Evolutionary conservation across 2,888 invertebrate species (phyloP).

Genomic region (Macaria notata): DNA sequence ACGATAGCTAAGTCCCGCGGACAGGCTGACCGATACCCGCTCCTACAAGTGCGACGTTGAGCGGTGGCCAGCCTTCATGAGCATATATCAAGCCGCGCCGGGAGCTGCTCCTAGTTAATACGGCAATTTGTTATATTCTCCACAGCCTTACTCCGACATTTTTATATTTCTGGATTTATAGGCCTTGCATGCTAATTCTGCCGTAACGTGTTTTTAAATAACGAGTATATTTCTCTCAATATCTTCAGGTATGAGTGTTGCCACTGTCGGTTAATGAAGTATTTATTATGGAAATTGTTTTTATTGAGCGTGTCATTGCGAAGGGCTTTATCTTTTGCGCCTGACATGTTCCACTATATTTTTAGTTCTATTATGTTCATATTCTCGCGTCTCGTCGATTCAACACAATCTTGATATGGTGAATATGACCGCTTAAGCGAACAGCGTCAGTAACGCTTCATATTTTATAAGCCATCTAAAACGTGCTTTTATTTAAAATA

Average conservation of each 20-base stretch:
- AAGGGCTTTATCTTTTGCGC: background rate
- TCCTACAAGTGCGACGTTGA: conserved; percentile 46
- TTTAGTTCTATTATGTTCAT: too few species aligned
- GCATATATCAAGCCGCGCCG: conserved; percentile 34
- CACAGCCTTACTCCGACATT: conserved; percentile 3
- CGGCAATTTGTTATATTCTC: conserved; percentile 26
- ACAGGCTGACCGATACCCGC: conserved; percentile 31
- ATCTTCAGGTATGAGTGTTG: background rate
- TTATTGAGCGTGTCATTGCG: conserved; percentile 1
- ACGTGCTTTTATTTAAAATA: too few species aligned
- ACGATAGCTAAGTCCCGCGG: conserved; percentile 31
- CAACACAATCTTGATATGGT: too few species aligned
- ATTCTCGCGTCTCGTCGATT: too few species aligned
- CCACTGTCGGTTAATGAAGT: background rate
- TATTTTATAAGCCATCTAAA: too few species aligned
- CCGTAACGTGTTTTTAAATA: conserved; percentile 4
- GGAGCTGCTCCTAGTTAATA: conserved; percentile 34
- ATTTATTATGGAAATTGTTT: conserved; percentile 1
- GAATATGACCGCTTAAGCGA: too few species aligned
- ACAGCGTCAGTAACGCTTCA: too few species aligned
- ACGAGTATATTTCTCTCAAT: conserved; percentile 2
- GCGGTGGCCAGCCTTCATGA: conserved; percentile 29
- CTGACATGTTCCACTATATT: background rate
- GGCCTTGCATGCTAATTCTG: conserved; percentile 6
- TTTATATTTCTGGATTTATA: conserved; percentile 14